Base-by-base conservation (phyloP, 2,797 vertebrate species). In the Cygnus olor region DNA sequence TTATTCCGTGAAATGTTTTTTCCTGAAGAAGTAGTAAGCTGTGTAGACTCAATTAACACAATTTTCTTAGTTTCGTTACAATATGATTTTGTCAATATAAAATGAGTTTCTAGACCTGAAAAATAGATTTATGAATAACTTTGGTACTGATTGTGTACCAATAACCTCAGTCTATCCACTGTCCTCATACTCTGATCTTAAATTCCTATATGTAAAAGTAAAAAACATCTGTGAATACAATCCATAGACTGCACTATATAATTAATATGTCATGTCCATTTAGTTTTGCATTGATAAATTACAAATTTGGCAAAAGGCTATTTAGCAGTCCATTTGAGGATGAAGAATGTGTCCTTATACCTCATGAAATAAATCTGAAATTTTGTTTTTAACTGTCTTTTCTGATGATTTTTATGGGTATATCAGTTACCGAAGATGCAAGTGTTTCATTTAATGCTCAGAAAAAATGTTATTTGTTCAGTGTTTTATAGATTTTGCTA, bases 121-220 rank as follows among this genome's bases (percentile, higher is more conserved):
- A 19, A 45, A 40, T 8, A 56, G 14, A 13, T 14, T 69, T 21
- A 6, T 16, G 0, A 20, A 6, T 16, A 27, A 42, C 1, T 51
- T 65, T 14, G 44, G 7, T 40, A 83, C n/a, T 88, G 66, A 14
- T 12, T 60, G 27, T 25, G 32, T 71, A 34, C 21, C 4, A 11
- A 1, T 49, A 34, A 5, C 6, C 72, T 68, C 12, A 49, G 24
- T 14, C 14, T 86, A 5, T 53, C 9, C 27, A 3, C 24, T 38
- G 14, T 7, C 24, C 56, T 27, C 8, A 15, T 81, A 27, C 27
- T 65, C 27, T 28, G 14, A 44, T 71, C 22, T 68, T 18, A 4
- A 10, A 84, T 83, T 74, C 7, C 42, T 18, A 1, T 53, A 18
- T 30, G 11, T 53, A 27, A 32, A 54, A 66, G 24, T 28, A 25